phyloP scores from a whole-genome alignment of 1,140 invertebrate species.

The Drosophila sucinea region DNA sequence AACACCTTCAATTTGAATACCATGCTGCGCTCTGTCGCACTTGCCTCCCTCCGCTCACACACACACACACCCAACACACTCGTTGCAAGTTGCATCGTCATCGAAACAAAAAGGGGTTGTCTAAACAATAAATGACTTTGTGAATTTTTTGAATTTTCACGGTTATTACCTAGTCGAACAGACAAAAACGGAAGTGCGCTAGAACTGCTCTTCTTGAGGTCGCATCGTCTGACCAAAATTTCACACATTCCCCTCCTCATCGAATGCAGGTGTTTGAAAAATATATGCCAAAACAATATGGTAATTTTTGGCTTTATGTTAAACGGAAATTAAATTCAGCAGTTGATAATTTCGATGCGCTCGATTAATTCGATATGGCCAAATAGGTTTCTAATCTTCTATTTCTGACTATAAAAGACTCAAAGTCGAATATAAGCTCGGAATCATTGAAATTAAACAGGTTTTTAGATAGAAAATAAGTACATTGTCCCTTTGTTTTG shows the following conservation, averaged over 20 bases:
- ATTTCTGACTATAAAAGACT: neutral
- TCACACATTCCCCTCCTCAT: constrained; percentile 52
- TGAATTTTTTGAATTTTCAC: constrained; percentile 43
- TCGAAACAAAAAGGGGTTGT: constrained; percentile 28
- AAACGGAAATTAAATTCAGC: constrained; percentile 61
- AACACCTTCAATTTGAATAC: constrained; percentile 15
- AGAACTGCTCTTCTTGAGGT: constrained; percentile 49
- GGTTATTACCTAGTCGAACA: constrained; percentile 49
- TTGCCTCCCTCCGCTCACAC: neutral
- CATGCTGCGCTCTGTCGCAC: constrained; percentile 19
- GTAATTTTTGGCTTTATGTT: constrained; percentile 47
- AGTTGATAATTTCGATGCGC: constrained; percentile 22
- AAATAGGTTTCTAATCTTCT: neutral
- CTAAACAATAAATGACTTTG: constrained; percentile 23
- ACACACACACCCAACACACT: neutral
- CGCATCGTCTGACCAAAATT: constrained; percentile 56
- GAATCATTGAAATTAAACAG: too few species aligned
- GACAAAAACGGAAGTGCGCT: constrained; percentile 66
- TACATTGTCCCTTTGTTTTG: too few species aligned
- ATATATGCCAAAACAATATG: constrained; percentile 33
- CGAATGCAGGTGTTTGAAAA: constrained; percentile 50
- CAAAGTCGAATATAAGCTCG: too few species aligned
- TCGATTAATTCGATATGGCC: constrained; percentile 38
- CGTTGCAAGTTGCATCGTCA: constrained; percentile 25
- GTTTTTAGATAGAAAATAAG: too few species aligned